A percentile compares a stretch with the other conserved stretches of the same genome.
These are phyloP conservation scores for Blastobasis lacticolella DNA, from an alignment of 2,888 invertebrate genomes.

Conservation along the genomic window DNA sequence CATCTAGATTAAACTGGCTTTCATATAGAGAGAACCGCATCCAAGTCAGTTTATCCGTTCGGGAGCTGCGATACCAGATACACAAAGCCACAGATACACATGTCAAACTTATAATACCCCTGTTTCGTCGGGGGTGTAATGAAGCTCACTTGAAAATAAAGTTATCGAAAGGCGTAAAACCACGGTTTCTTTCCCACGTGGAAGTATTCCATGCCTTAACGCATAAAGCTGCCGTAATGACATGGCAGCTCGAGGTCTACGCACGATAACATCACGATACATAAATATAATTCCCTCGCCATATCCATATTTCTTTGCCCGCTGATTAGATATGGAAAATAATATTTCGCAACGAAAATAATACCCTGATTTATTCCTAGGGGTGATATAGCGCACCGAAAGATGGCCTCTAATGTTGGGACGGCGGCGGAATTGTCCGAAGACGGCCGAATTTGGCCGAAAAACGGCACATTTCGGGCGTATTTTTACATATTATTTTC, in stretches of 20 bases:
- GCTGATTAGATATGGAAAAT: constrained; percentile 67
- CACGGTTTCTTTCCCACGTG: too few species aligned
- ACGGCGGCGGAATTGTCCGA: constrained; percentile 47
- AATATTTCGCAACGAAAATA: constrained; percentile 59
- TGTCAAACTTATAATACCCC: too few species aligned
- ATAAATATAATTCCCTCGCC: constrained; percentile 42
- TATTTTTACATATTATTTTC: constrained; percentile 67
- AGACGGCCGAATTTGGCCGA: constrained; percentile 42
- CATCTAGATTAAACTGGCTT: too few species aligned
- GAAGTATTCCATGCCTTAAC: too few species aligned
- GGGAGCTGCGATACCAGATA: too few species aligned
- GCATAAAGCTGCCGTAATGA: too few species aligned
- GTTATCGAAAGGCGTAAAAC: too few species aligned
- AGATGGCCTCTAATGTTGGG: constrained; percentile 57
- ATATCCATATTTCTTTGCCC: constrained; percentile 52
- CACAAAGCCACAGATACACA: too few species aligned
- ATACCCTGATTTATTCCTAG: constrained; percentile 62
- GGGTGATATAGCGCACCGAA: constrained; percentile 54
- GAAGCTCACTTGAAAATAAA: too few species aligned
- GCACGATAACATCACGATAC: constrained; percentile 26
- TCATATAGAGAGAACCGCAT: too few species aligned
- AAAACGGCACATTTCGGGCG: constrained; percentile 35
- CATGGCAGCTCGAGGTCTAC: not conserved
- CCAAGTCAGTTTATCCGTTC: too few species aligned
- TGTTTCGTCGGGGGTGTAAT: too few species aligned